Percentiles rank a stretch among this genome's conserved stretches.
These are phyloP conservation scores for Zalophus californianus DNA, from an alignment of 2,797 vertebrate species.

Conservation along the genomic window DNA sequence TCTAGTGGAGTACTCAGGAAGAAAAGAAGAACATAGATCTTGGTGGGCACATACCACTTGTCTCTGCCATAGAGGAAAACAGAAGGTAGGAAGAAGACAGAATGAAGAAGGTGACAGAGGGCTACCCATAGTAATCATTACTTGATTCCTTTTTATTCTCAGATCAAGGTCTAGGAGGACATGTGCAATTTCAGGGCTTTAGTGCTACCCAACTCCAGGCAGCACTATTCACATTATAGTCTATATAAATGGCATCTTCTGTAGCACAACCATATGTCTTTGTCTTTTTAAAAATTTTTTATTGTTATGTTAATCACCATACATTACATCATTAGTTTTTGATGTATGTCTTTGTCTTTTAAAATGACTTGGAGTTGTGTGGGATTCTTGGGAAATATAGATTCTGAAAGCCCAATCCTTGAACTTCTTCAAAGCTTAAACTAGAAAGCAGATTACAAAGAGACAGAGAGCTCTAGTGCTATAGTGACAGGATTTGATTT, in stretches of 20 bases:
- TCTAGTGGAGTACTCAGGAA: background rate
- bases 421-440: slow-evolving; percentile 62
- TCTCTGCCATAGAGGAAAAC: background rate
- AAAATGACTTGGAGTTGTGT: slow-evolving; percentile 15
- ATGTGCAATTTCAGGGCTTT: background rate
- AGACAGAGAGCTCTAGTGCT: background rate
- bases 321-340: too few relatives aligned
- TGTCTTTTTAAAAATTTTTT: background rate
- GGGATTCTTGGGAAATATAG: slow-evolving; percentile 26
- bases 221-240: background rate
- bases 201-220: background rate
- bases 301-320: too few relatives aligned
- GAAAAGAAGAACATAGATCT: background rate
- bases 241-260: slow-evolving; percentile 11
- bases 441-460: slow-evolving; percentile 59
- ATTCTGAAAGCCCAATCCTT: slow-evolving; percentile 48
- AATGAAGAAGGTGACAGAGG: background rate
- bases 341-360: slow-evolving; percentile 42
- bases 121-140: background rate
- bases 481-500: slow-evolving; percentile 74
- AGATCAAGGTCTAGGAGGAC: background rate
- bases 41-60: background rate
- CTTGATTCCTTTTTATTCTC: slow-evolving; percentile 41
- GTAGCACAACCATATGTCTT: slow-evolving; percentile 17
- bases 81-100: background rate